Base-by-base conservation (phyloP, 2,113 vertebrate species). In the Engystomops pustulosus region DNA sequence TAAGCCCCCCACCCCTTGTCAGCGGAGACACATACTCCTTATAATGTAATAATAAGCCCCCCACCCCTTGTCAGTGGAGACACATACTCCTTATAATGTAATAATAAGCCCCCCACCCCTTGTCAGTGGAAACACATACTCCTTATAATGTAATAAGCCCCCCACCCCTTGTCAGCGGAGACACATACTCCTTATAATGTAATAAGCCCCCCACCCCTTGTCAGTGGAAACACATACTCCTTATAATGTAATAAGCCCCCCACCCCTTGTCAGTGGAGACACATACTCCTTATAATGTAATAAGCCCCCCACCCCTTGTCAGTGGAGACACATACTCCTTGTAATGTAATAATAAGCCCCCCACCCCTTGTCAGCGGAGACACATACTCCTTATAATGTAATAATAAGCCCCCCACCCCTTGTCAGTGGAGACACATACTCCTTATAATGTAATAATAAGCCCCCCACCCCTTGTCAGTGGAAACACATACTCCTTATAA, bases 71-170 rank as follows among this genome's bases (percentile, higher is more conserved):
- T 32, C 10, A 14, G 36, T n/a, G 3, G 15, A 70, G 67, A 7
- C 2, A 4, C n/a, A n/a, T 10, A n/a, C n/a, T n/a, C 70, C 41
- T 88, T 1, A 88, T 51, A 18, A 3, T 53, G 49, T n/a, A n/a
- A n/a, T n/a, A n/a, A n/a, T n/a, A n/a, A n/a, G n/a, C n/a, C n/a
- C n/a, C n/a, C n/a, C n/a, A n/a, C n/a, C n/a, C 12, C 32, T 23
- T 15, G 14, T 32, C 10, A 14, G 36, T n/a, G 3, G 15, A 70
- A 34, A 7, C 2, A 4, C n/a, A n/a, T 10, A n/a, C n/a, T n/a
- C 70, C 41, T 88, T 1, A 88, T 51, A 18, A 3, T 53, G 49
- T n/a, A n/a, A n/a, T n/a, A n/a, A n/a, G n/a, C n/a, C n/a, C n/a
- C n/a, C n/a, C n/a, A n/a, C n/a, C n/a, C 12, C 32, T 23, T 15